phyloP scores from a whole-genome alignment of 2,888 invertebrate genomes.

The Lepidocyrtoides sp. region DNA sequence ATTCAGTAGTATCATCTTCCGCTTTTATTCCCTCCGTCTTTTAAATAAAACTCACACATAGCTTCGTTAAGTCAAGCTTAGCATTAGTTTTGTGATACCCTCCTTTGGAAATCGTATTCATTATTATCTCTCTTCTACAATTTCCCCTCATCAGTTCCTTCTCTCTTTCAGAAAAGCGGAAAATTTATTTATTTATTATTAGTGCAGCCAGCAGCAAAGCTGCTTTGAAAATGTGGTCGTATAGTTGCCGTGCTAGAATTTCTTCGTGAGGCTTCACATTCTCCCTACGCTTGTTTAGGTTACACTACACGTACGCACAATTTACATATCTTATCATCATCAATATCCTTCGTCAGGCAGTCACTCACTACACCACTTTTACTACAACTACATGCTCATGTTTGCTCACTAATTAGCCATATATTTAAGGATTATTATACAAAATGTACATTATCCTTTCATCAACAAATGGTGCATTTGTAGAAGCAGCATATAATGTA shows the following conservation, averaged over 20 bases:
- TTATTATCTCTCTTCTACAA: conserved; percentile 28
- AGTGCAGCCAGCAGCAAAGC: too few species aligned
- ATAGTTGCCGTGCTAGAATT: background rate
- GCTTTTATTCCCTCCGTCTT: background rate
- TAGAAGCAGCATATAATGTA: conserved; percentile 22
- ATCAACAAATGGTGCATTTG: conserved; percentile 32
- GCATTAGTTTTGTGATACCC: background rate
- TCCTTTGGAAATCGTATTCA: conserved; percentile 12
- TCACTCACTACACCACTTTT: conserved; percentile 7
- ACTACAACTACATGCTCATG: too few species aligned
- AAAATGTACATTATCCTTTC: conserved; percentile 39
- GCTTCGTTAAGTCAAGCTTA: too few species aligned
- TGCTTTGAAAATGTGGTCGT: too few species aligned
- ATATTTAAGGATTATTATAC: conserved; percentile 33
- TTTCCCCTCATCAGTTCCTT: too few species aligned
- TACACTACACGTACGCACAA: conserved; percentile 42
- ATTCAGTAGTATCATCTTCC: conserved; percentile 39
- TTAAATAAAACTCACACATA: too few species aligned
- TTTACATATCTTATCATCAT: conserved; percentile 66
- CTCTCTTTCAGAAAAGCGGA: background rate
- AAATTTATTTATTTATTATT: conserved; percentile 20
- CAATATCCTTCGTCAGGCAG: background rate
- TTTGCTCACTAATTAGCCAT: conserved; percentile 46
- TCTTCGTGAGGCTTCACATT: background rate
- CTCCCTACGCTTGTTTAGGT: background rate